A percentile compares a stretch with the other conserved stretches of the same genome.
Evolutionary conservation across 1,140 invertebrate species (phyloP).

Genomic region (Tetragonula clypearis): DNA sequence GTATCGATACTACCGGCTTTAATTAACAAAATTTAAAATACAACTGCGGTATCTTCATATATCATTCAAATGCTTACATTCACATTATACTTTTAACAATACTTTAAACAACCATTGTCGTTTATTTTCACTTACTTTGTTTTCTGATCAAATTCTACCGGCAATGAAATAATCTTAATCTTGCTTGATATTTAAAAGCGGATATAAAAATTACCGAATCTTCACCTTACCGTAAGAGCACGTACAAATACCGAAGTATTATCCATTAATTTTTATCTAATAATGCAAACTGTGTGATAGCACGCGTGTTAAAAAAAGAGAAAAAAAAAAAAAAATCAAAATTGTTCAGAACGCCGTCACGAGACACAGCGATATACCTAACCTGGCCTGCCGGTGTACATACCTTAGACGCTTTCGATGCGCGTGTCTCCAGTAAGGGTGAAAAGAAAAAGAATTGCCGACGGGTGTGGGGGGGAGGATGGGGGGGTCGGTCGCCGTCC

Average conservation of each 20-base stretch:
- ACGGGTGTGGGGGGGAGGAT: constrained; percentile 41
- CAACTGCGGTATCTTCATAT: neutral
- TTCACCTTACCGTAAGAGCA: neutral
- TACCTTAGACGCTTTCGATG: constrained; percentile 59
- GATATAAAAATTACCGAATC: neutral
- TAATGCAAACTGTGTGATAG: neutral
- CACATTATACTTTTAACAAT: neutral
- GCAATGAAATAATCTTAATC: no score
- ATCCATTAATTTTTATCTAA: neutral
- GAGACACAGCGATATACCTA: constrained; percentile 56
- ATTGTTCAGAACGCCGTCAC: constrained; percentile 17
- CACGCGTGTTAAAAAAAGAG: neutral
- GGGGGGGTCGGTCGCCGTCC: constrained; percentile 27
- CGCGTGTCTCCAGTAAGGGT: constrained; percentile 56
- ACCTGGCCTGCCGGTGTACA: constrained; percentile 68
- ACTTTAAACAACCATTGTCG: no score
- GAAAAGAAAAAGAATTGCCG: constrained; percentile 47
- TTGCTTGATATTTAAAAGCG: neutral
- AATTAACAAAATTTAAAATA: neutral
- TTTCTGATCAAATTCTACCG: neutral
- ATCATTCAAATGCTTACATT: neutral
- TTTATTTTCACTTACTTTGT: neutral
- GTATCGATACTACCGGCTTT: neutral
- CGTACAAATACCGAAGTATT: neutral
- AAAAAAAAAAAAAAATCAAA: neutral